Base-by-base conservation (phyloP, 2,797 vertebrate genomes). In the Cuniculus paca region DNA sequence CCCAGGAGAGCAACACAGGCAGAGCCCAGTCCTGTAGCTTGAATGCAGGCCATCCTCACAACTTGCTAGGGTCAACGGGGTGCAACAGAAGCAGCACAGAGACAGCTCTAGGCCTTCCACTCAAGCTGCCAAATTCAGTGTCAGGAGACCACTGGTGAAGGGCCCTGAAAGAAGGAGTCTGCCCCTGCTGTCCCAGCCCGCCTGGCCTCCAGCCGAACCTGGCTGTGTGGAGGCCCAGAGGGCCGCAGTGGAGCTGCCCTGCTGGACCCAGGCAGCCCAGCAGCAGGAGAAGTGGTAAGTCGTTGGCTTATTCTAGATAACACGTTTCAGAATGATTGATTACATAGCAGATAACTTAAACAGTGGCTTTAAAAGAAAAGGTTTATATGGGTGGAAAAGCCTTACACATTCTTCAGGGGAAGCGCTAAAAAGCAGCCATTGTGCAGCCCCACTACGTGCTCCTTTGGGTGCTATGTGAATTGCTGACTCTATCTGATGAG, bases 11-110 rank as follows among this genome's bases (percentile, higher is more conserved):
- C n/a, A 24, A 52, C 42, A 5, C 16, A 79, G 61, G 12, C 16
- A 28, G 19, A 79, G 34, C 10, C 17, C 3, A 10, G 26, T 11
- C 42, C 8, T 0, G 0, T 22, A 42, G n/a, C 50, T 7, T 75
- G 9, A 65, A 19, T 4, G 4, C 14, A 31, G 17, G 4, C 60
- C 31, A 6, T 39, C 31, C 88, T 31, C 1, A 8, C 10, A 17
- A 28, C 39, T 63, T 16, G 6, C 54, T 28, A 36, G 4, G 54
- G n/a, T 65, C 75, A 45, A 16, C 0, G 45, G 50, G 14, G 5
- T 13, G 2, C 24, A 36, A 83, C 42, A 60, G 45, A 36, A 4
- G 19, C 8, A 2, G 60, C 6, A 2, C 24, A 26, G 1, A 5
- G 36, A 8, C n/a, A 63, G 36, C 13, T 39, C 48, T 0, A 12